phyloP scores from a whole-genome alignment of 2,113 vertebrate genomes.

The Ivindomyrus marchei region DNA sequence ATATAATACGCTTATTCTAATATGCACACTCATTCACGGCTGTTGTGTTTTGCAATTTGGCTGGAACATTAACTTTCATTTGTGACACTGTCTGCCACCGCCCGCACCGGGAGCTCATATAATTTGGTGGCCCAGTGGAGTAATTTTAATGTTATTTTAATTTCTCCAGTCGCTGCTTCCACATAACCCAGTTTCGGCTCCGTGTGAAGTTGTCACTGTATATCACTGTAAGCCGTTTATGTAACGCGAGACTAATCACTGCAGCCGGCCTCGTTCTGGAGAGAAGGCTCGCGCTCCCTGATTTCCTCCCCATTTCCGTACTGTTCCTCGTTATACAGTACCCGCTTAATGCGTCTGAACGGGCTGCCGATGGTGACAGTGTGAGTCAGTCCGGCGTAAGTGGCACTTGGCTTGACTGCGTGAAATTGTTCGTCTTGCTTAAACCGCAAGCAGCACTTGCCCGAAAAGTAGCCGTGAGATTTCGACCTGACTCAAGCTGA shows the following conservation, averaged over 20 bases:
- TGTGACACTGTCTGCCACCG: not conserved
- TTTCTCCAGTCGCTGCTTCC: not conserved
- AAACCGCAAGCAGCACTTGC: not conserved
- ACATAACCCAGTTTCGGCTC: constrained; percentile 15
- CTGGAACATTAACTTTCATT: not conserved
- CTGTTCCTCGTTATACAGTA: not conserved
- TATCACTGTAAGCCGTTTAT: constrained; percentile 9
- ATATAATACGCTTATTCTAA: not conserved
- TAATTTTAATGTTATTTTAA: not conserved
- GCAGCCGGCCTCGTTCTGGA: not conserved
- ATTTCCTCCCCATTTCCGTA: not conserved
- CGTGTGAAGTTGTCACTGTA: not conserved
- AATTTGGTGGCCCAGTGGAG: not conserved
- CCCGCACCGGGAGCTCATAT: not conserved
- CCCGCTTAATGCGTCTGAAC: not conserved
- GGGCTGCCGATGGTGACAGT: not conserved
- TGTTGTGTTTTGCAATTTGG: not conserved
- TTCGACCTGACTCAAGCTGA: not conserved
- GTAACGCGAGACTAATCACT: constrained; percentile 13
- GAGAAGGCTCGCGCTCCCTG: not conserved
- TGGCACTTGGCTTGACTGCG: not conserved
- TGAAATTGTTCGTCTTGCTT: not conserved
- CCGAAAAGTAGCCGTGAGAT: not conserved
- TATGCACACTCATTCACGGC: not conserved
- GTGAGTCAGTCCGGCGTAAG: not conserved